Evolutionary conservation across 1,140 invertebrate species (phyloP).

Genomic region (Trichonephila clavipes): DNA sequence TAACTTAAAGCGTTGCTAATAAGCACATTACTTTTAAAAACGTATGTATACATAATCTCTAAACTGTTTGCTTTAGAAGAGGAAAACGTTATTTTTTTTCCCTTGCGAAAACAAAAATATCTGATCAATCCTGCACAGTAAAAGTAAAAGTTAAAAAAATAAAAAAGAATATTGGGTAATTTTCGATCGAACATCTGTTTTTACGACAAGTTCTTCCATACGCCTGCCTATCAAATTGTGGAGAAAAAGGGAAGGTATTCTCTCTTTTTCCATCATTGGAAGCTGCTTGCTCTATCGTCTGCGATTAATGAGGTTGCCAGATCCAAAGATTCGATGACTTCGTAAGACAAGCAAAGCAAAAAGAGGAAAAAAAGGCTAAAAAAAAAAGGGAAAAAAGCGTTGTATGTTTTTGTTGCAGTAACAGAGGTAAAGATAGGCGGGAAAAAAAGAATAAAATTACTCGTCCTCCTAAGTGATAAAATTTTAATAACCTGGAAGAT

Average conservation of each 20-base stretch:
- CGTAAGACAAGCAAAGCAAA: neutral
- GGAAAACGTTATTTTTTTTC: neutral
- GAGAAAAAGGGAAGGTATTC: conserved; percentile 25
- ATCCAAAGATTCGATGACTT: conserved; percentile 44
- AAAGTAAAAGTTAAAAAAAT: neutral
- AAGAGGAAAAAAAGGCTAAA: neutral
- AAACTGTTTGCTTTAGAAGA: neutral
- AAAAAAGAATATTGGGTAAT: neutral
- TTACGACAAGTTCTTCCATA: conserved; percentile 46
- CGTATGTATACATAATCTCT: neutral
- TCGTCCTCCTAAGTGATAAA: neutral
- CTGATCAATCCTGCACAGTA: neutral
- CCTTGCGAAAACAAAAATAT: neutral
- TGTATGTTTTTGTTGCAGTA: neutral
- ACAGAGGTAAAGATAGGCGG: neutral
- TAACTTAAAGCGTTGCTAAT: neutral
- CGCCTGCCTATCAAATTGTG: conserved; percentile 57
- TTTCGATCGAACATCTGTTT: conserved; percentile 67
- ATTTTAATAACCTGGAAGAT: neutral
- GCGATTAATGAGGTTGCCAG: conserved; percentile 73
- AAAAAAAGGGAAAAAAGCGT: too few species aligned
- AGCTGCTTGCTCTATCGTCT: conserved; percentile 35
- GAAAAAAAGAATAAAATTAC: neutral
- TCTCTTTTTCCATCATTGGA: conserved; percentile 17
- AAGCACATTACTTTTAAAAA: neutral